phyloP scores from a whole-genome alignment of 2,888 invertebrate species.

The Ochlodes sylvanus region DNA sequence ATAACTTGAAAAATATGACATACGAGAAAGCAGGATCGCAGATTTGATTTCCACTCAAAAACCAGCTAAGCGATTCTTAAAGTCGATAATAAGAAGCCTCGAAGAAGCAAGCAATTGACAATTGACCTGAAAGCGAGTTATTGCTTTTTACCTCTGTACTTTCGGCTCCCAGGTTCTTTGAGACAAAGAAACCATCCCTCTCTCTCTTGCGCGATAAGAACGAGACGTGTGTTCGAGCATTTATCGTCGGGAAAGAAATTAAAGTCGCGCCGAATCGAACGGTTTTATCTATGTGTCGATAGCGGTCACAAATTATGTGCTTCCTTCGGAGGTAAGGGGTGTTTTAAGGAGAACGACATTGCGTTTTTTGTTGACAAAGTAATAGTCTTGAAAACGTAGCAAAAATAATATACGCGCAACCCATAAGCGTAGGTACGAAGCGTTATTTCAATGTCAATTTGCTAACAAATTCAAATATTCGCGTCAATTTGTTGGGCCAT shows the following conservation, averaged over 20 bases:
- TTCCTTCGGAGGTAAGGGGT: slow-evolving; percentile 63
- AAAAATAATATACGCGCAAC: too few relatives aligned
- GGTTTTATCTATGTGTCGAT: slow-evolving; percentile 83
- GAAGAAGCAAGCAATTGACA: slow-evolving; percentile 45
- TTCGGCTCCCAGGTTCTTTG: slow-evolving; percentile 66
- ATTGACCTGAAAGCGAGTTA: slow-evolving; percentile 51
- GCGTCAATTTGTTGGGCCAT: too few relatives aligned
- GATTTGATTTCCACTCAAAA: background rate
- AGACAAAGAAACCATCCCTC: slow-evolving; percentile 58
- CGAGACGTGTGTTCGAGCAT: slow-evolving; percentile 66
- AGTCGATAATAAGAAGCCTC: background rate
- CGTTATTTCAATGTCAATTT: too few relatives aligned
- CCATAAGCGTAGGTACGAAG: too few relatives aligned
- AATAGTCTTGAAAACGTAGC: too few relatives aligned
- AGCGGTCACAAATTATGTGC: slow-evolving; percentile 83
- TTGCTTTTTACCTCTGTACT: slow-evolving; percentile 46
- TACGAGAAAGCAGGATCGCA: too few relatives aligned
- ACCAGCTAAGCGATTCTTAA: slow-evolving; percentile 33
- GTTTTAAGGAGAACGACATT: background rate
- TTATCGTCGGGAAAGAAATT: slow-evolving; percentile 80
- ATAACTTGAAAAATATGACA: too few relatives aligned
- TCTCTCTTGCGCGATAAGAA: slow-evolving; percentile 53
- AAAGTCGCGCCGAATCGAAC: slow-evolving; percentile 81
- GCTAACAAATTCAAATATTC: too few relatives aligned
- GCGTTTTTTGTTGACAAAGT: background rate